A percentile compares a stretch with the other conserved stretches of the same genome.
These are phyloP conservation scores for Psettodes erumei DNA, from an alignment of 2,113 vertebrate species.

Conservation along the genomic window DNA sequence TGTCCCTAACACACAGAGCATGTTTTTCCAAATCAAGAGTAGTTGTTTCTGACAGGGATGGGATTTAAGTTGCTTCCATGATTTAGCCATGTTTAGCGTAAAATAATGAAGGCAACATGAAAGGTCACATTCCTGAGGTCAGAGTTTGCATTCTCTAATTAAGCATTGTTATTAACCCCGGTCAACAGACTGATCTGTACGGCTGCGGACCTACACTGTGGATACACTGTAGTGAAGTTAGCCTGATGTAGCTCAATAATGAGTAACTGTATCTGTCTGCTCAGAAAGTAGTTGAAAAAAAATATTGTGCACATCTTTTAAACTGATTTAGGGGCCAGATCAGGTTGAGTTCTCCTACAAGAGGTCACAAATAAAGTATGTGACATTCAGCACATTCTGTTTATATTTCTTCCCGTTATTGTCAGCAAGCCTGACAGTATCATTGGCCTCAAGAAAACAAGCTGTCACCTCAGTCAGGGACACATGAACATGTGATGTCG, in stretches of 20 bases:
- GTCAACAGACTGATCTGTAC: constrained; percentile 8
- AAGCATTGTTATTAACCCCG: not conserved
- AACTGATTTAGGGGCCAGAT: not conserved
- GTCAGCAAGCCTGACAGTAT: constrained; percentile 6
- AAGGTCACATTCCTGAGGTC: constrained; percentile 2
- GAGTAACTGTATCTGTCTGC: not conserved
- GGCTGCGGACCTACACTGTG: not conserved
- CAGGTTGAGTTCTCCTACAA: not conserved
- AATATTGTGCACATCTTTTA: not conserved
- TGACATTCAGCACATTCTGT: constrained; percentile 12
- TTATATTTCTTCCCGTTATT: constrained; percentile 25
- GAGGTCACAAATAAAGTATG: not conserved
- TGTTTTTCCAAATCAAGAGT: constrained; percentile 5
- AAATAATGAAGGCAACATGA: constrained; percentile 12
- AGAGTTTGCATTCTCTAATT: constrained; percentile 12
- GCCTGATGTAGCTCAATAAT: not conserved
- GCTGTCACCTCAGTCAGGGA: constrained; percentile 33
- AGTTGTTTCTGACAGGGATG: constrained; percentile 38
- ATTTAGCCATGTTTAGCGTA: constrained; percentile 34
- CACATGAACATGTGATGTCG: constrained; percentile 18
- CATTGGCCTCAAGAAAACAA: constrained; percentile 26
- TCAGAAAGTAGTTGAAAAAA: not conserved
- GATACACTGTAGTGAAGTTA: constrained; percentile 1
- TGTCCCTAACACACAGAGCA: constrained; percentile 35
- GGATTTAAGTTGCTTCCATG: constrained; percentile 3